These are phyloP conservation scores for Philypnodon macrostomus DNA, from an alignment of 2,797 vertebrate species.

Conservation along the genomic window DNA sequence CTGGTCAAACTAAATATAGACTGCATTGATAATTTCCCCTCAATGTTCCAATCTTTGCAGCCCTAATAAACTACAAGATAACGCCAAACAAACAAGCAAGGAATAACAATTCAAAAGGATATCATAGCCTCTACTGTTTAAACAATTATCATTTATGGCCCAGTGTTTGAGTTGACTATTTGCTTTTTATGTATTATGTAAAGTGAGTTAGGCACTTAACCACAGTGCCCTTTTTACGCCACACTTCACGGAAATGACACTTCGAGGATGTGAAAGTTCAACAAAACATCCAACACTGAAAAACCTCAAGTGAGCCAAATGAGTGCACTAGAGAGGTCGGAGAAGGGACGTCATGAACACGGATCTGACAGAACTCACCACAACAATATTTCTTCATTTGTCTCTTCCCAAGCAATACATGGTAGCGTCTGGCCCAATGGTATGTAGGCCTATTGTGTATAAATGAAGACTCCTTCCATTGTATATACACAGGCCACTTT, in stretches of 20 bases:
- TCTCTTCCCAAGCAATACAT: too few relatives aligned
- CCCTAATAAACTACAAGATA: too few relatives aligned
- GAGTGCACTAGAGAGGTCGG: constrained; percentile 13
- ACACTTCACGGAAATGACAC: constrained; percentile 4
- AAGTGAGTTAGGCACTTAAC: constrained; percentile 11
- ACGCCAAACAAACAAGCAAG: too few relatives aligned
- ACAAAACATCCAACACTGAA: constrained; percentile 12
- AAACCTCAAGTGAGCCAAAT: constrained; percentile 2
- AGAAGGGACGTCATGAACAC: constrained; percentile 20
- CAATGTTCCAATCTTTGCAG: too few relatives aligned
- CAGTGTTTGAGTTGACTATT: constrained; percentile 8
- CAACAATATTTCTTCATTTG: too few relatives aligned
- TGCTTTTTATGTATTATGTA: background rate
- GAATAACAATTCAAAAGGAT: background rate
- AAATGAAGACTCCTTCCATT: too few relatives aligned
- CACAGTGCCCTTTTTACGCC: background rate
- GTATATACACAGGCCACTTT: too few relatives aligned
- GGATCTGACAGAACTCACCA: constrained; percentile 4
- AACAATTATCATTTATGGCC: background rate
- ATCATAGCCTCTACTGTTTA: background rate
- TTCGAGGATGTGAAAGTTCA: constrained; percentile 37
- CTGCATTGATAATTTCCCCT: too few relatives aligned
- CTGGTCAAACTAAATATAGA: too few relatives aligned
- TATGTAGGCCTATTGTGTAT: too few relatives aligned
- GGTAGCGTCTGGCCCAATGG: too few relatives aligned